A percentile compares a stretch with the other conserved stretches of the same genome.
Evolutionary conservation across 2,113 vertebrate species (phyloP).

Genomic region (Heptranchias perlo): DNA sequence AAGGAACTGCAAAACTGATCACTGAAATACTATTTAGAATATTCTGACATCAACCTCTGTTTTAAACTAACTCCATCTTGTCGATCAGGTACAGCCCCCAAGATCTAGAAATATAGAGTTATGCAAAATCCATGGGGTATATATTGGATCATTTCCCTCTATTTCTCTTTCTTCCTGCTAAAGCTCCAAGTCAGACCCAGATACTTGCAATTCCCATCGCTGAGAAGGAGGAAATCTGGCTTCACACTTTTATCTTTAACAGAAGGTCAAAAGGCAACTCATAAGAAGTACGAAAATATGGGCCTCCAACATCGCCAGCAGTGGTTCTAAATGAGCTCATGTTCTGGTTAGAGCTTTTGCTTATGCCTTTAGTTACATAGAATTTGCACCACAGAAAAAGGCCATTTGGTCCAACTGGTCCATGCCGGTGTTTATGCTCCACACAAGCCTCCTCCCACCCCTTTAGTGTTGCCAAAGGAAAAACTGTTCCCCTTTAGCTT

Average conservation of each 20-base stretch:
- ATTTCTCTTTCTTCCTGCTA: neutral
- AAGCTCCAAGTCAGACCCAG: neutral
- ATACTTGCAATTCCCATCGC: neutral
- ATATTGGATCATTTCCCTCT: neutral
- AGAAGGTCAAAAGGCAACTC: neutral
- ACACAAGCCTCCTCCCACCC: neutral
- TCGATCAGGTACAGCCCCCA: too few relatives aligned
- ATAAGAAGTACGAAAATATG: neutral
- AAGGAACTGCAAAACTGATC: neutral
- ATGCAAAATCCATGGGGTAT: neutral
- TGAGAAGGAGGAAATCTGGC: neutral
- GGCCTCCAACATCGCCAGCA: neutral
- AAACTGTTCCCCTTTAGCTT: neutral
- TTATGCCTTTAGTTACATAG: slow-evolving; percentile 1
- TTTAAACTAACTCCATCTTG: too few relatives aligned
- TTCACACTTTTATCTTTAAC: neutral
- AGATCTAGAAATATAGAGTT: neutral
- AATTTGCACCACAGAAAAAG: neutral
- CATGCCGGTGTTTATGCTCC: neutral
- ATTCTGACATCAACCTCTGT: neutral
- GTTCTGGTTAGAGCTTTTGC: neutral
- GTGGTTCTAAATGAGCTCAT: neutral
- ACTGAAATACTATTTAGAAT: neutral
- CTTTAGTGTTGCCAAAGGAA: neutral
- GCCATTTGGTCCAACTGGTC: neutral